Conservation (phyloP, 2,888 invertebrate species). For the Platycnemis pennipes region DNA sequence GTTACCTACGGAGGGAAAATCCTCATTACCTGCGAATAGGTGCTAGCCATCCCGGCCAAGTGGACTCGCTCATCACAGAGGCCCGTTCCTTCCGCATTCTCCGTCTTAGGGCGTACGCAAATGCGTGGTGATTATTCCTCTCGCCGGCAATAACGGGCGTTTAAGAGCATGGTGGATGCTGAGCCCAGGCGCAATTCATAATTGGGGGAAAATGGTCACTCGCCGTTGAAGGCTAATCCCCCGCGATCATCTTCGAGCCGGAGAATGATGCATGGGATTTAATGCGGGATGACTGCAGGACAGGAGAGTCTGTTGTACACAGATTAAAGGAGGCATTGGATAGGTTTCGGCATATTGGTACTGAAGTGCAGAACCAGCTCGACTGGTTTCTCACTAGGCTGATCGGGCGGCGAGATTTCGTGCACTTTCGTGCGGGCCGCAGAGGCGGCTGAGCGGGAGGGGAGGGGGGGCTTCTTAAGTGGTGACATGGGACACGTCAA, state of each 20-base stretch:
- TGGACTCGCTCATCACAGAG: no score
- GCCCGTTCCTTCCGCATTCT: no score
- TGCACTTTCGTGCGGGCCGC: neutral
- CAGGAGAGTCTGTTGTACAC: slow-evolving; percentile 11
- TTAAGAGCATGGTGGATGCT: no score
- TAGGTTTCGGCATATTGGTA: slow-evolving; percentile 37
- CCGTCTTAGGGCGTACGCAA: no score
- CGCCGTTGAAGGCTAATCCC: neutral
- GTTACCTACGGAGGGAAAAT: no score
- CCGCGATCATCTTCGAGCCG: neutral
- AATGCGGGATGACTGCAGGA: neutral
- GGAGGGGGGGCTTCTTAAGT: slow-evolving; percentile 13
- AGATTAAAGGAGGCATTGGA: slow-evolving; percentile 30
- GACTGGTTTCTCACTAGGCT: slow-evolving; percentile 49
- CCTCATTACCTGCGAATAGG: no score
- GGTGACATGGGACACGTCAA: slow-evolving; percentile 46
- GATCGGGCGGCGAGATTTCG: slow-evolving; percentile 30
- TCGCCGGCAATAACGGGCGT: no score
- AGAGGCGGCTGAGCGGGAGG: neutral
- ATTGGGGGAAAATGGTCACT: neutral
- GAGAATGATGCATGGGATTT: neutral
- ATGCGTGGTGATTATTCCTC: no score
- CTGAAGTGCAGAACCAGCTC: slow-evolving; percentile 21
- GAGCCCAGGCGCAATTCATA: neutral
- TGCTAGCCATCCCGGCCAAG: no score